These are phyloP conservation scores for Ips nitidus DNA, from an alignment of 1,140 invertebrate genomes.

Conservation along the genomic window DNA sequence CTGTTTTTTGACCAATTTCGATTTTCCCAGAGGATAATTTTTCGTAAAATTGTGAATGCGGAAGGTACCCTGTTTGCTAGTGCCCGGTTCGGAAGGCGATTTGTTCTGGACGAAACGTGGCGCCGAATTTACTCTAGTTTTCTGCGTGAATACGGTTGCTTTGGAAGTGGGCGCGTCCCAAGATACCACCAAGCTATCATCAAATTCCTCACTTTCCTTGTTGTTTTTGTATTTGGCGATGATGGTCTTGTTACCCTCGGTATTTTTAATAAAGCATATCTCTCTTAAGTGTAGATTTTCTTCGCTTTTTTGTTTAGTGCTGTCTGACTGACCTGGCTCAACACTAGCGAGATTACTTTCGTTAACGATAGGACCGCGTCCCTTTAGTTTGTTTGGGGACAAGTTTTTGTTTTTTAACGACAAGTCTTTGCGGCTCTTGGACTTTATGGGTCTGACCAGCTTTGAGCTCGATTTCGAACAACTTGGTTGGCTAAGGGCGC, in stretches of 20 bases:
- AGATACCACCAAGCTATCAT: conserved; percentile 45
- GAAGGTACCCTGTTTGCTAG: conserved; percentile 39
- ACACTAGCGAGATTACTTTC: conserved; percentile 4
- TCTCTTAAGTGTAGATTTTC: conserved; percentile 42
- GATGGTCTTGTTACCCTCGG: conserved; percentile 42
- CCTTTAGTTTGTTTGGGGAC: conserved; percentile 34
- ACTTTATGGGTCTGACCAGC: conserved; percentile 39
- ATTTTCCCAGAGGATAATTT: conserved; percentile 28
- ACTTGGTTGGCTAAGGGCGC: conserved; percentile 39
- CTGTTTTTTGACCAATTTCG: conserved; percentile 42
- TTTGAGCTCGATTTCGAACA: conserved; percentile 38
- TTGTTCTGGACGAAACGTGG: conserved; percentile 24
- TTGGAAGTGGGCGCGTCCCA: conserved; percentile 41
- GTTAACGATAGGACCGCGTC: conserved; percentile 3
- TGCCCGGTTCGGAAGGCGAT: conserved; percentile 36
- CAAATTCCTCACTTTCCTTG: conserved; percentile 34
- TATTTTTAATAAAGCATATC: conserved; percentile 48
- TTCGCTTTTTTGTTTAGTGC: conserved; percentile 22
- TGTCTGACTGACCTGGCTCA: background rate
- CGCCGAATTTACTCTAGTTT: conserved; percentile 28
- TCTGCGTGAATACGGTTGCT: conserved; percentile 44
- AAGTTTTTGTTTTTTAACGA: conserved; percentile 41
- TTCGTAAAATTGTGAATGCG: conserved; percentile 47
- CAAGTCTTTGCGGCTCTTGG: conserved; percentile 39
- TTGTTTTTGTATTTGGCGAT: conserved; percentile 46